phyloP scores from a whole-genome alignment of 2,888 invertebrate genomes.

The Ormyrus thymus region DNA sequence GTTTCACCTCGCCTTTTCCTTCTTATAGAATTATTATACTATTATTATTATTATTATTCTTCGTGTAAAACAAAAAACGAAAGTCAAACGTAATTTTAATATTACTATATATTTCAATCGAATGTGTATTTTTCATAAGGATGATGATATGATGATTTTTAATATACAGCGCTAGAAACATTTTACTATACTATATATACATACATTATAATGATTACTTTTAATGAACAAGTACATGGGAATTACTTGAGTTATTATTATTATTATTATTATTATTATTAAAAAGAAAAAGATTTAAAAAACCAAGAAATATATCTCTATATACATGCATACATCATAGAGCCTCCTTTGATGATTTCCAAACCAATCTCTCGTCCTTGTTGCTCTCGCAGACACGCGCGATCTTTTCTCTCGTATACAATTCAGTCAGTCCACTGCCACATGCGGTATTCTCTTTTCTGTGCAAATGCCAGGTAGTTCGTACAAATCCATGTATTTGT shows the following conservation, averaged over 20 bases:
- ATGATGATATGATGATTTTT: conserved; percentile 46
- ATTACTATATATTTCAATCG: conserved; percentile 51
- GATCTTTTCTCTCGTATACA: not conserved
- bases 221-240: conserved; percentile 50
- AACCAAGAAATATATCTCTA: conserved; percentile 30
- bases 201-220: conserved; percentile 48
- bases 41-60: conserved; percentile 26
- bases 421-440: conserved; percentile 40
- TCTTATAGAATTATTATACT: not conserved
- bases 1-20: conserved; percentile 44
- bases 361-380: conserved; percentile 52
- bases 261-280: too few relatives aligned
- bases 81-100: conserved; percentile 54
- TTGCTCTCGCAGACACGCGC: too few relatives aligned
- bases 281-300: not conserved
- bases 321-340: conserved; percentile 22
- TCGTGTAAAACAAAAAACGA: conserved; percentile 29
- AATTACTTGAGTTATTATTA: conserved; percentile 49
- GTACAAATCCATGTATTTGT: conserved; percentile 25
- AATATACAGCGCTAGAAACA: conserved; percentile 56
- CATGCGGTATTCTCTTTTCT: conserved; percentile 20
- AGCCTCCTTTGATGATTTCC: conserved; percentile 25
- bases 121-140: conserved; percentile 51
- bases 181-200: conserved; percentile 51
- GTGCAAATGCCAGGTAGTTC: conserved; percentile 13